Conservation (phyloP, 2,888 invertebrate genomes). For the Nephrocerus scutellatus region DNA sequence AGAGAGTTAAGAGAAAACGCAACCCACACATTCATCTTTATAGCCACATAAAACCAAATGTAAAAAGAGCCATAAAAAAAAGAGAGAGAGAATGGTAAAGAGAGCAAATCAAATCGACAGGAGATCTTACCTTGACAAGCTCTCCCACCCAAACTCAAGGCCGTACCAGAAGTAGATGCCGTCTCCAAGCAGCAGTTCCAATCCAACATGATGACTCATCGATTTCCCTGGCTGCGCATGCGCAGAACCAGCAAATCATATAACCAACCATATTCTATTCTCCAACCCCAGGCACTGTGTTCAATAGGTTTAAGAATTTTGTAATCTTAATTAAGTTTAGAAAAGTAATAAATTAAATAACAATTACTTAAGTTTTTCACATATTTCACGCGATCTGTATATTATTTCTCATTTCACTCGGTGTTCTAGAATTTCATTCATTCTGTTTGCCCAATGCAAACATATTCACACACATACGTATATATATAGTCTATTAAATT, state of each 20-base stretch:
- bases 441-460: no score
- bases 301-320: conserved; percentile 41
- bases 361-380: no score
- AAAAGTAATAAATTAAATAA: no score
- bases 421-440: no score
- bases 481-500: no score
- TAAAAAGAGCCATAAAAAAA: conserved; percentile 12
- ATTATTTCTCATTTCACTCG: no score
- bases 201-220: not conserved
- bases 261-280: conserved; percentile 37
- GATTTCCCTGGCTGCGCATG: not conserved
- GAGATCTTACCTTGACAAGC: conserved; percentile 7
- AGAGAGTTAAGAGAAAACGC: conserved; percentile 7
- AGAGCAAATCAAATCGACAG: conserved; percentile 4
- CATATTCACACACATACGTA: no score
- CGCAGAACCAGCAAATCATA: conserved; percentile 5
- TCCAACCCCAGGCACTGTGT: conserved; percentile 46
- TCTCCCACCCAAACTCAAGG: no score
- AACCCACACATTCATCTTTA: conserved; percentile 8
- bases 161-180: no score
- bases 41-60: conserved; percentile 20
- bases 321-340: no score
- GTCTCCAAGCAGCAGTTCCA: not conserved
- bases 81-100: conserved; percentile 5
- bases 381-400: no score